Evolutionary conservation across 2,888 invertebrate species (phyloP).

Genomic region (Protophormia terraenovae): DNA sequence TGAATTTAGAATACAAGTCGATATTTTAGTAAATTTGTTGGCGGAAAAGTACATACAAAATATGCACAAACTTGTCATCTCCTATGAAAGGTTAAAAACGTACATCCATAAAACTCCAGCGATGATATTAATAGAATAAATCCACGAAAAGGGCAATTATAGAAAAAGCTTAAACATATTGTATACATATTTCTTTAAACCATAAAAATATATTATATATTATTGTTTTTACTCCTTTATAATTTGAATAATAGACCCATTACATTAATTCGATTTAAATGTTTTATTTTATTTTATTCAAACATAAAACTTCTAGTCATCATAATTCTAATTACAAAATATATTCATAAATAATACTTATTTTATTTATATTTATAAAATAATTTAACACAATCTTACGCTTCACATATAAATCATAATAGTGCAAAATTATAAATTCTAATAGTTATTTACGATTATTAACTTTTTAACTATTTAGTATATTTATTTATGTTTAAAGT

Average conservation of each 20-base stretch:
- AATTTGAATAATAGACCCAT: background rate
- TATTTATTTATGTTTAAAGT: background rate
- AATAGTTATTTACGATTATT: background rate
- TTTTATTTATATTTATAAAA: background rate
- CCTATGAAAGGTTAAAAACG: too few species aligned
- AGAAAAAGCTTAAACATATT: too few species aligned
- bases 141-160: too few species aligned
- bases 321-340: background rate
- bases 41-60: too few species aligned
- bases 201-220: too few species aligned
- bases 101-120: too few species aligned
- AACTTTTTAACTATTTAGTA: background rate
- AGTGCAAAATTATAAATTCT: slow-evolving; percentile 40
- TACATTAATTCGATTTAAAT: background rate
- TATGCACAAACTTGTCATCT: too few species aligned
- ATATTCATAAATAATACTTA: background rate
- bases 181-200: too few species aligned
- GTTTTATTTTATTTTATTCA: background rate
- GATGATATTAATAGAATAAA: too few species aligned
- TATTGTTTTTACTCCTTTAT: too few species aligned
- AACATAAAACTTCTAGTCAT: background rate
- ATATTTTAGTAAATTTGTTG: too few species aligned
- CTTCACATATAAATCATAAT: slow-evolving; percentile 44
- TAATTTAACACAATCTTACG: slow-evolving; percentile 56
- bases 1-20: too few species aligned